phyloP scores from a whole-genome alignment of 2,113 vertebrate species.

The Malurus cyaneus region DNA sequence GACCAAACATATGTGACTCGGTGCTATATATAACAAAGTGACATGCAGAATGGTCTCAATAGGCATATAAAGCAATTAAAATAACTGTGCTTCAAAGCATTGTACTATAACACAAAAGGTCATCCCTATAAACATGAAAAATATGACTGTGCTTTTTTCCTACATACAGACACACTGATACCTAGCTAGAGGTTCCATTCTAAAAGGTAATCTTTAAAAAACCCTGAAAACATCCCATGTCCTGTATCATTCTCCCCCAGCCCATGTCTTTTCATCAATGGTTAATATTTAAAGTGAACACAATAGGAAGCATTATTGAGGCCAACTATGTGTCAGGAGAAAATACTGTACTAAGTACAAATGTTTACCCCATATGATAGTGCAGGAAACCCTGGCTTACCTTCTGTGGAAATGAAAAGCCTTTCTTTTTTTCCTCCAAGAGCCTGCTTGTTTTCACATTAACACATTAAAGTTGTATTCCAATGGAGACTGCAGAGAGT shows the following conservation, averaged over 20 bases:
- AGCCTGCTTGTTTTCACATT: conserved; percentile 55
- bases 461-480: conserved; percentile 28
- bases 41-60: conserved; percentile 55
- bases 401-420: conserved; percentile 30
- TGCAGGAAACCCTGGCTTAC: conserved; percentile 17
- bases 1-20: conserved; percentile 66
- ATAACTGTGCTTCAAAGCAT: conserved; percentile 68
- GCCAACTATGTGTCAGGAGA: conserved; percentile 19
- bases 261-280: conserved; percentile 8
- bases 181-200: neutral
- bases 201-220: conserved; percentile 37
- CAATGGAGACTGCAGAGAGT: conserved; percentile 33
- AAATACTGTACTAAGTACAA: conserved; percentile 35
- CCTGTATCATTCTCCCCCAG: neutral
- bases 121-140: conserved; percentile 69
- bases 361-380: conserved; percentile 35
- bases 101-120: conserved; percentile 64
- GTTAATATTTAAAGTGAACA: conserved; percentile 58
- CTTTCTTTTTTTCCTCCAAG: neutral
- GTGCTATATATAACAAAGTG: conserved; percentile 59
- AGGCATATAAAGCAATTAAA: conserved; percentile 75
- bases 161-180: conserved; percentile 13
- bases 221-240: neutral
- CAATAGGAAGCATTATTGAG: conserved; percentile 29
- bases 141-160: conserved; percentile 42